Evolutionary conservation across 1,140 invertebrate genomes (phyloP), one percentile per base, ranked within the genome.

Genomic region (Pseudomyrmex cubaensis): DNA sequence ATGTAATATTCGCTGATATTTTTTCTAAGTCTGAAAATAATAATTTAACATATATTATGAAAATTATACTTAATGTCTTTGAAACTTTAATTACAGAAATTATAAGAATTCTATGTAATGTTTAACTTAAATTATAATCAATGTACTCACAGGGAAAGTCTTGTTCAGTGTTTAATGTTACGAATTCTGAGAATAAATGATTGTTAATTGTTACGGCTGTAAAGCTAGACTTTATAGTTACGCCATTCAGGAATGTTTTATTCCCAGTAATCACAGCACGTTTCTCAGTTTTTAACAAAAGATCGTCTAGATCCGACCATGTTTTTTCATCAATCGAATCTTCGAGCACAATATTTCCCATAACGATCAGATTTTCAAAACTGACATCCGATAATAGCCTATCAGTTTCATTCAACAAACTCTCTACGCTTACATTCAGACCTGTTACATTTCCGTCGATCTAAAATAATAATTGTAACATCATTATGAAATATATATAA

Each of bases 11-110:
- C 5, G 86, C 69, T 3, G 85, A 88, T 57, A 93, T 92, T 76
- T 86, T 89, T 10, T 20, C 84, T 17, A 93, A 87, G 88, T 93
- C 92, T 93, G 50, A 85, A 89, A 85, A 61, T 25, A 9, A 63
- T 25, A 20, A 74, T 7, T 25, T 77, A 1, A 17, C 35, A 25
- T 22, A 46, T 46, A 2, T 62, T 67, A 0, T 59, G 54, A 35
- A 35, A 35, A 44, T 57, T 15, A 54, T 70, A n/a, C 1, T 22
- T n/a, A 54, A 52, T 25, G n/a, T 8, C 50, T 59, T 62, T 64
- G 7, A 63, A 15, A 63, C 25, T 35, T 83, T 66, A 50, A 61
- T 35, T 35, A 48, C 44, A 4, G 0, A 9, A 20, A 7, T 25
- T 17, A 35, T 7, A 63, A 66, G 3, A 35, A 35, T 5, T 35